A percentile compares a stretch with the other conserved stretches of the same genome.
These are phyloP conservation scores for Scylla paramamosain DNA, from an alignment of 1,140 invertebrate genomes.

Conservation along the genomic window DNA sequence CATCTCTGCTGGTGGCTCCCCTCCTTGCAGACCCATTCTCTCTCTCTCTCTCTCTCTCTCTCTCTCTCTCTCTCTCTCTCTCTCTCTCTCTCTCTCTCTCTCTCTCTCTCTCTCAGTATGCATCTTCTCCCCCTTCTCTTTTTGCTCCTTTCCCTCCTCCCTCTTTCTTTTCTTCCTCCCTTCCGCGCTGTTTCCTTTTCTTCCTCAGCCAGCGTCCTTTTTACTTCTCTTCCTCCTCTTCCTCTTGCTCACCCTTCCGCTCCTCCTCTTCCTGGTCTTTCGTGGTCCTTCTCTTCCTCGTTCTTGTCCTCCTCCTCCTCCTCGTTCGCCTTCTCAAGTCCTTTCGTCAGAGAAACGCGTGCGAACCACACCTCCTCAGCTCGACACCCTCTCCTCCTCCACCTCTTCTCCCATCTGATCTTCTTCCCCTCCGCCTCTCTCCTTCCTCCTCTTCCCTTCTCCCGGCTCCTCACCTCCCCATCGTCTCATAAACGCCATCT, in stretches of 20 bases:
- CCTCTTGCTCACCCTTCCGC: not conserved
- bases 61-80: slow-evolving; percentile 19
- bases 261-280: not conserved
- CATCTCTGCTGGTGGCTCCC: not conserved
- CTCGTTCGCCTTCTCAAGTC: not conserved
- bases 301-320: not conserved
- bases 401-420: too few relatives aligned
- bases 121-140: too few relatives aligned
- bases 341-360: not conserved
- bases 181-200: not conserved
- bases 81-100: not conserved
- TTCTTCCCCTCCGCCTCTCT: not conserved
- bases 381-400: not conserved
- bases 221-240: not conserved
- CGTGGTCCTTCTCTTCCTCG: not conserved
- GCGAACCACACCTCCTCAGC: not conserved
- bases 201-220: not conserved
- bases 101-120: not conserved
- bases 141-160: too few relatives aligned
- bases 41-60: not conserved
- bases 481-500: not conserved
- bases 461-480: not conserved
- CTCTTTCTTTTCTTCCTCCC: too few relatives aligned
- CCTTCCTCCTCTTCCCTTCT: not conserved
- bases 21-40: not conserved